Conservation (phyloP, 1,140 invertebrate species). For the Sminthurides bifidus region DNA sequence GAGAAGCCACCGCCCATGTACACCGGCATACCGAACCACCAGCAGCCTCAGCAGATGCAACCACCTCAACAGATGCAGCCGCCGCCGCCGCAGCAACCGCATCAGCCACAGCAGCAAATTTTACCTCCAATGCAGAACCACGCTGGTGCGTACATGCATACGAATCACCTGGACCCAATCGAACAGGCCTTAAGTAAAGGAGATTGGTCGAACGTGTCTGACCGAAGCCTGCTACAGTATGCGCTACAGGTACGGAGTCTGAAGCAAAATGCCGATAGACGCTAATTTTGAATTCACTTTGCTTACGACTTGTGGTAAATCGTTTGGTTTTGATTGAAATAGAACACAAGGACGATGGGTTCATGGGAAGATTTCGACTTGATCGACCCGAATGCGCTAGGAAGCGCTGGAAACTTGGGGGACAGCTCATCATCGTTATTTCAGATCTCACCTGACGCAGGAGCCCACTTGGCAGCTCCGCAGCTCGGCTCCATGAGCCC, state of each 20-base stretch:
- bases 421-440: constrained; percentile 28
- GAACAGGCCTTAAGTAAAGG: constrained; percentile 29
- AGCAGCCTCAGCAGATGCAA: constrained; percentile 6
- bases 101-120: constrained; percentile 15
- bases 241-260: constrained; percentile 32
- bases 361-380: constrained; percentile 29
- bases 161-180: constrained; percentile 27
- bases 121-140: constrained; percentile 12
- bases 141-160: constrained; percentile 19
- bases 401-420: constrained; percentile 18
- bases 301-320: not conserved
- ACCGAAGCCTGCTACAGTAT: constrained; percentile 28
- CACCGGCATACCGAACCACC: constrained; percentile 22
- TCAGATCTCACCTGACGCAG: constrained; percentile 28
- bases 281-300: not conserved
- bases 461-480: constrained; percentile 21
- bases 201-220: constrained; percentile 30
- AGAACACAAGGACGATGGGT: constrained; percentile 29
- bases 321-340: constrained; percentile 5
- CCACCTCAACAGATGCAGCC: no score
- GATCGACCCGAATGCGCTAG: constrained; percentile 28
- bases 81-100: constrained; percentile 12
- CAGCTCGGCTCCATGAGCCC: constrained; percentile 28
- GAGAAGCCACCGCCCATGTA: constrained; percentile 30
- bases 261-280: not conserved